Evolutionary conservation across 2,797 vertebrate genomes (phyloP).

Genomic region (Oceanodroma leucorhoa): DNA sequence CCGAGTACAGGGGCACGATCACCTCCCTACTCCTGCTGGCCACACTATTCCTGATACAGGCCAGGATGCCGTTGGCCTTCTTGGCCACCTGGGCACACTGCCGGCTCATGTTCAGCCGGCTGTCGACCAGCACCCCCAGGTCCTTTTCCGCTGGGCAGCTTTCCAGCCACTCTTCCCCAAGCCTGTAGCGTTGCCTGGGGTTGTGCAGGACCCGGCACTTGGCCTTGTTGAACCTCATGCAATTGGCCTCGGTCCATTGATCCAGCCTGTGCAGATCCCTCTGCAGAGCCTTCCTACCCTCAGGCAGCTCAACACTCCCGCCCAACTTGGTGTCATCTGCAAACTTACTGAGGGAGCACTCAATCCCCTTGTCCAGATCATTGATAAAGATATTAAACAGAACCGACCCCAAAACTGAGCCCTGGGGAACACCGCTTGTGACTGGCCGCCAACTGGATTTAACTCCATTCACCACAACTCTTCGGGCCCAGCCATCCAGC

Average conservation of each 20-base stretch:
- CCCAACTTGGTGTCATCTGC: background rate
- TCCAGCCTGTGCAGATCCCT: background rate
- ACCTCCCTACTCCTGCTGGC: no score
- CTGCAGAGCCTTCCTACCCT: background rate
- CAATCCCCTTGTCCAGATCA: accelerated
- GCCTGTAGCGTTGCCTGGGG: no score
- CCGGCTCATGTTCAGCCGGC: no score
- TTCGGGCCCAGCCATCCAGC: no score
- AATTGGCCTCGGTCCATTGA: accelerated
- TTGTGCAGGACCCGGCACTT: background rate
- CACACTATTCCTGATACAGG: no score
- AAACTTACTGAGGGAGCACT: background rate
- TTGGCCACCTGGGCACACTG: no score
- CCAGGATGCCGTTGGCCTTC: no score
- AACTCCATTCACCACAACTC: background rate
- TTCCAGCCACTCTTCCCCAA: no score
- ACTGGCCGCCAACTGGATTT: background rate
- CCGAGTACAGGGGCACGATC: no score
- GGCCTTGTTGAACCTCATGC: background rate
- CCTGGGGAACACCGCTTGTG: background rate
- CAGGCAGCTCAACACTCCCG: background rate
- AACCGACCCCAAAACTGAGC: background rate
- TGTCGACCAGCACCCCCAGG: no score
- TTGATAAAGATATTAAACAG: background rate
- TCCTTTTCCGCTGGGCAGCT: no score